These are phyloP conservation scores for Cyphomyrmex costatus DNA, from an alignment of 1,140 invertebrate species.

Conservation along the genomic window DNA sequence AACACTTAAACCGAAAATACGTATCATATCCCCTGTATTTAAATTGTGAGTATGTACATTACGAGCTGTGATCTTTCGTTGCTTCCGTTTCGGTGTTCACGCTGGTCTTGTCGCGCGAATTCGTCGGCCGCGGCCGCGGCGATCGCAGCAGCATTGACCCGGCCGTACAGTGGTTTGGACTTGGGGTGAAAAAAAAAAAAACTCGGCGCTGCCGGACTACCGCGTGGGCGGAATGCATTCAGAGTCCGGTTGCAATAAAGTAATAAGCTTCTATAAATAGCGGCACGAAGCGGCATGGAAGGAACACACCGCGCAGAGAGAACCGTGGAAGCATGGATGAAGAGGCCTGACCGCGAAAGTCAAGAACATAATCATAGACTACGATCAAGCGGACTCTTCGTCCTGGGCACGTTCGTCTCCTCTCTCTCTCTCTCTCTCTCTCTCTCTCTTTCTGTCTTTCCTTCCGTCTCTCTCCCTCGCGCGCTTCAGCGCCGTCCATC, in stretches of 20 bases:
- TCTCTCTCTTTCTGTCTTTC: conserved; percentile 11
- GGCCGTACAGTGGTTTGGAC: conserved; percentile 23
- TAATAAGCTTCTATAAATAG: conserved; percentile 83
- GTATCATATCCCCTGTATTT: too few relatives aligned
- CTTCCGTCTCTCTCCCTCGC: not conserved
- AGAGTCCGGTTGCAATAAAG: conserved; percentile 80
- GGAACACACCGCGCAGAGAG: conserved; percentile 72
- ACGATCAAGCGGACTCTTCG: conserved; percentile 69
- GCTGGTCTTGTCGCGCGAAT: conserved; percentile 25
- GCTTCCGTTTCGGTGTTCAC: conserved; percentile 22
- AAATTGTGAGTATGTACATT: not conserved
- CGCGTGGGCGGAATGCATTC: conserved; percentile 79
- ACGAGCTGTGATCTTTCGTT: not conserved
- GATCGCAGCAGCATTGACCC: conserved; percentile 28
- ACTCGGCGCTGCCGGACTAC: conserved; percentile 41
- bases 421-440: conserved; percentile 8
- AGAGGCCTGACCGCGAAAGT: conserved; percentile 81
- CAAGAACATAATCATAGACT: conserved; percentile 84
- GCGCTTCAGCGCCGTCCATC: not conserved
- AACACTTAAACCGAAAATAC: not conserved
- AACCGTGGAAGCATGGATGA: conserved; percentile 75
- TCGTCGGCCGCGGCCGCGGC: conserved; percentile 26
- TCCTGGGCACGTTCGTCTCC: conserved; percentile 16
- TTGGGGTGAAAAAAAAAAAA: conserved; percentile 9
- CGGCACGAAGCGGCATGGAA: conserved; percentile 71